A percentile compares a stretch with the other conserved stretches of the same genome.
These are phyloP conservation scores for Delichon dasypus DNA, from an alignment of 2,797 vertebrate genomes.

Conservation along the genomic window DNA sequence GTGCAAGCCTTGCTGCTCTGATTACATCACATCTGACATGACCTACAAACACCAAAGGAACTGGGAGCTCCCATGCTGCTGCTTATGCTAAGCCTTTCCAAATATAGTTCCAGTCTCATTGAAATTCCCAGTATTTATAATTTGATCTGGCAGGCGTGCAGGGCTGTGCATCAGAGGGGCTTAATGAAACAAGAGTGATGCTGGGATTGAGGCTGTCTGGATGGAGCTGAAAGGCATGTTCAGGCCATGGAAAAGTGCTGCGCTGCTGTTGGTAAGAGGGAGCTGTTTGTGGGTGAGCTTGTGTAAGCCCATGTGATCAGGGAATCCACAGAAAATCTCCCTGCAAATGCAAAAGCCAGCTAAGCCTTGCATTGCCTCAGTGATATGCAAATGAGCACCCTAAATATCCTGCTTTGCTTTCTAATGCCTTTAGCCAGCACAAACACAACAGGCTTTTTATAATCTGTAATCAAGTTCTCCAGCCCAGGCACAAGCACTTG, in stretches of 20 bases:
- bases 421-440: constrained; percentile 46
- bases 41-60: constrained; percentile 69
- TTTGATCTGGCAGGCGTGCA: constrained; percentile 66
- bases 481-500: background rate
- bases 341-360: constrained; percentile 32
- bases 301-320: constrained; percentile 22
- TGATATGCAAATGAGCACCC: constrained; percentile 55
- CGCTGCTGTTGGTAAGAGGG: background rate
- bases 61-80: constrained; percentile 64
- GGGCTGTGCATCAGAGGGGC: constrained; percentile 61
- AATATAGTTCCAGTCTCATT: constrained; percentile 70
- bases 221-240: constrained; percentile 16
- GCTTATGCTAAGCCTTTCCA: constrained; percentile 69
- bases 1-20: constrained; percentile 55
- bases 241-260: constrained; percentile 29
- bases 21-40: constrained; percentile 69
- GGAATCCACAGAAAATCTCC: constrained; percentile 27
- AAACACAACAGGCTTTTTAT: constrained; percentile 45
- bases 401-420: constrained; percentile 57
- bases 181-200: constrained; percentile 57
- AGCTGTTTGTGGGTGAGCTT: constrained; percentile 2
- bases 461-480: constrained; percentile 23
- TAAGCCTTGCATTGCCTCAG: constrained; percentile 43
- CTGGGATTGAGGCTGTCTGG: constrained; percentile 45
- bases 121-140: constrained; percentile 70